These are phyloP conservation scores for Pogonognathellus flavescens DNA, from an alignment of 1,140 invertebrate genomes.

Conservation along the genomic window DNA sequence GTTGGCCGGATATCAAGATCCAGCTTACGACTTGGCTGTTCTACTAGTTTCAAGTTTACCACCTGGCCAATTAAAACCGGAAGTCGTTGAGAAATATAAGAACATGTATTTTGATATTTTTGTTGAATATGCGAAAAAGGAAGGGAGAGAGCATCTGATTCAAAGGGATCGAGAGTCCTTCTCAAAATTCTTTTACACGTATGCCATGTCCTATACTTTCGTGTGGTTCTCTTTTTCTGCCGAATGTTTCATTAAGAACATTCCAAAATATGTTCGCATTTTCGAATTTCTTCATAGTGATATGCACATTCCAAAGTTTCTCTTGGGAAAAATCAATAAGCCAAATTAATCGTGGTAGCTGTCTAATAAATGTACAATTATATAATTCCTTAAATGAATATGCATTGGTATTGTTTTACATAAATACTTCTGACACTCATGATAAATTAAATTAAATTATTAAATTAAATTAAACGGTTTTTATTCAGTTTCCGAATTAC, in stretches of 20 bases:
- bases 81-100: slow-evolving; percentile 52
- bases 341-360: no score
- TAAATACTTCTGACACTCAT: no score
- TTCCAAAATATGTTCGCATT: slow-evolving; percentile 20
- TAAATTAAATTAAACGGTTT: no score
- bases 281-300: slow-evolving; percentile 51
- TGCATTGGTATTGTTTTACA: no score
- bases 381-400: no score
- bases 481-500: no score
- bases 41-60: slow-evolving; percentile 51
- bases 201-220: slow-evolving; percentile 40
- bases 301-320: slow-evolving; percentile 36
- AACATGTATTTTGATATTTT: slow-evolving; percentile 48
- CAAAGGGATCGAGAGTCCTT: slow-evolving; percentile 22
- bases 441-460: no score
- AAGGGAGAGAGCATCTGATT: neutral
- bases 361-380: no score
- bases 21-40: slow-evolving; percentile 52
- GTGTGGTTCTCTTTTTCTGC: slow-evolving; percentile 49
- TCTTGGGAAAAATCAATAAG: no score
- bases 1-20: slow-evolving; percentile 52
- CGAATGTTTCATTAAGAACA: slow-evolving; percentile 39
- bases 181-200: slow-evolving; percentile 57
- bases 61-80: neutral
- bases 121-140: neutral